Conservation (phyloP, 2,888 invertebrate species). For the Glaucopsyche alexis region DNA sequence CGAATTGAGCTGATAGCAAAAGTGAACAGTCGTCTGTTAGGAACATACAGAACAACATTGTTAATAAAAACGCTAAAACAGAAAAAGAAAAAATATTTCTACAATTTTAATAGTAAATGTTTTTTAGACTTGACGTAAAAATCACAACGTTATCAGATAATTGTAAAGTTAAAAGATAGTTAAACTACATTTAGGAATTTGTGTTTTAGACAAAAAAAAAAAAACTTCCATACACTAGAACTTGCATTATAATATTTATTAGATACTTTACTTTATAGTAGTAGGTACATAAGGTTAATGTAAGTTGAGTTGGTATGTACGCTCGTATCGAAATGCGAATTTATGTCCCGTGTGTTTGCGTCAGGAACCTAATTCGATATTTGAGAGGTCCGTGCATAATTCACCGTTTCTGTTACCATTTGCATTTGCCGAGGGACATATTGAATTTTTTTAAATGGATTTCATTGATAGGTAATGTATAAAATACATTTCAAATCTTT, state of each 20-base stretch:
- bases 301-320: no score
- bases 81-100: no score
- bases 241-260: no score
- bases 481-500: background rate
- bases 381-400: slow-evolving; percentile 40
- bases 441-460: background rate
- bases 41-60: background rate
- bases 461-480: background rate
- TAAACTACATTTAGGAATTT: no score
- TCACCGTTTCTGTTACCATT: slow-evolving; percentile 38
- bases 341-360: slow-evolving; percentile 27
- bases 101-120: no score
- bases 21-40: background rate
- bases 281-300: no score
- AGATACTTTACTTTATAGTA: no score
- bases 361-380: slow-evolving; percentile 40
- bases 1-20: slow-evolving; percentile 11
- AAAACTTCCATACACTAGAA: no score
- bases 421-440: slow-evolving; percentile 33
- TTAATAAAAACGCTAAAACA: background rate
- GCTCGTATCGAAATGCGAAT: background rate
- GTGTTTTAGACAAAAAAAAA: no score
- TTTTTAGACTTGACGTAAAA: no score
- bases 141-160: no score
- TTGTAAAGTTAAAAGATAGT: no score